Evolutionary conservation across 64 coral and sea anemone species (phyloP).

Genomic region (Exaiptasia diaphana): DNA sequence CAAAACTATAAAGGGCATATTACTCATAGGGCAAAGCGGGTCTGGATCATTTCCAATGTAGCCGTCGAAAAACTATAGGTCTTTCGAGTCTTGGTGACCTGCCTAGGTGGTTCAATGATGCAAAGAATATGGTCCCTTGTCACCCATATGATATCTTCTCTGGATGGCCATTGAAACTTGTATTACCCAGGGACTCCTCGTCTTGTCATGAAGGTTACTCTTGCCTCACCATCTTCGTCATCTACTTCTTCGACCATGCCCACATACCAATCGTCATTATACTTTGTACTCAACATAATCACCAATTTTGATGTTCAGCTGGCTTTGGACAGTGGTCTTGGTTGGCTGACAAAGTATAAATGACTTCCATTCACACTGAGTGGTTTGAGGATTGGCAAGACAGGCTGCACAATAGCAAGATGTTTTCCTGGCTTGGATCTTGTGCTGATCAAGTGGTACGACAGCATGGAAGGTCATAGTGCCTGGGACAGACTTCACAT

Average conservation of each 20-base stretch:
- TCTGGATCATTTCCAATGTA: conserved; percentile 7
- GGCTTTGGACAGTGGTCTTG: neutral
- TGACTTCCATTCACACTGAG: neutral
- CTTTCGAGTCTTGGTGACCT: neutral
- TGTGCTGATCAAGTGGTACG: neutral
- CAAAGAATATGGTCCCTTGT: neutral
- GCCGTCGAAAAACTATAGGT: neutral
- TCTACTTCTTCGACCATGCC: neutral
- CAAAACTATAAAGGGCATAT: no score
- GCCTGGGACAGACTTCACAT: neutral
- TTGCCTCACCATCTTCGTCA: neutral
- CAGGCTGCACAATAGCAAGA: neutral
- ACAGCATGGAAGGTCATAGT: neutral
- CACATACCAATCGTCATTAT: neutral
- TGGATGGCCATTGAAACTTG: neutral
- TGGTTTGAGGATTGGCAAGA: neutral
- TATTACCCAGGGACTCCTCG: no score
- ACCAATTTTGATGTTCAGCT: neutral
- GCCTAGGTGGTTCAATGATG: neutral
- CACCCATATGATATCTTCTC: neutral
- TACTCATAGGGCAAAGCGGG: neutral
- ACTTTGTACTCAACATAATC: neutral
- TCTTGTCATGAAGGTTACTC: neutral
- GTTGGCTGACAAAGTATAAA: neutral
- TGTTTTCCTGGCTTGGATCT: neutral